Evolutionary conservation across 2,888 invertebrate species (phyloP).

Genomic region (Ferrisia virgata): DNA sequence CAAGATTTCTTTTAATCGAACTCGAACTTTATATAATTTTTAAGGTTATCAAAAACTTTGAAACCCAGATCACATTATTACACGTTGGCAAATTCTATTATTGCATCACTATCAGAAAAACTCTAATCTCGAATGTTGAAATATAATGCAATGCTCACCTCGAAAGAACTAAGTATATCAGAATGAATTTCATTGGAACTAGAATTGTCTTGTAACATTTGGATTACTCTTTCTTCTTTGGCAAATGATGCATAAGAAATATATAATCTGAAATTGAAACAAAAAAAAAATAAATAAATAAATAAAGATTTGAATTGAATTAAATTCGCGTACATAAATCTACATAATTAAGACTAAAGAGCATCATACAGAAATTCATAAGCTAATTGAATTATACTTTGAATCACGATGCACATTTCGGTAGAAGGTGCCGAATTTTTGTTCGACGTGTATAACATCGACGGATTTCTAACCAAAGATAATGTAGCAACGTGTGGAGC

Average conservation of each 20-base stretch:
- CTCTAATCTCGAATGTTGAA: neutral
- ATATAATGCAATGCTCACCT: constrained; percentile 7
- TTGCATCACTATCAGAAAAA: neutral
- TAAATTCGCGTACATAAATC: neutral
- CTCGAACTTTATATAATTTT: too few species aligned
- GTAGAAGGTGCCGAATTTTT: too few species aligned
- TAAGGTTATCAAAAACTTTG: too few species aligned
- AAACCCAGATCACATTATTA: too few species aligned
- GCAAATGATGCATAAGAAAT: constrained; percentile 41
- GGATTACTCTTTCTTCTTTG: constrained; percentile 43
- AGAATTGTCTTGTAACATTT: constrained; percentile 44
- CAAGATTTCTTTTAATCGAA: too few species aligned
- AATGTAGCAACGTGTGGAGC: too few species aligned
- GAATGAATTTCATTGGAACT: constrained; percentile 43
- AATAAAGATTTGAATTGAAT: neutral
- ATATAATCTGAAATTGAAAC: constrained; percentile 18
- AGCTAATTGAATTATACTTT: too few species aligned
- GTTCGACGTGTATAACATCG: too few species aligned
- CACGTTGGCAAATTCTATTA: too few species aligned
- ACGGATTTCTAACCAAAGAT: too few species aligned
- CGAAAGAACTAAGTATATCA: constrained; percentile 42
- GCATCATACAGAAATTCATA: too few species aligned
- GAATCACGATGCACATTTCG: too few species aligned
- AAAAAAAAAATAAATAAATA: neutral
- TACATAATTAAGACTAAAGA: neutral